Base-by-base conservation (phyloP, 2,888 invertebrate species). In the Chloromyia formosa region DNA sequence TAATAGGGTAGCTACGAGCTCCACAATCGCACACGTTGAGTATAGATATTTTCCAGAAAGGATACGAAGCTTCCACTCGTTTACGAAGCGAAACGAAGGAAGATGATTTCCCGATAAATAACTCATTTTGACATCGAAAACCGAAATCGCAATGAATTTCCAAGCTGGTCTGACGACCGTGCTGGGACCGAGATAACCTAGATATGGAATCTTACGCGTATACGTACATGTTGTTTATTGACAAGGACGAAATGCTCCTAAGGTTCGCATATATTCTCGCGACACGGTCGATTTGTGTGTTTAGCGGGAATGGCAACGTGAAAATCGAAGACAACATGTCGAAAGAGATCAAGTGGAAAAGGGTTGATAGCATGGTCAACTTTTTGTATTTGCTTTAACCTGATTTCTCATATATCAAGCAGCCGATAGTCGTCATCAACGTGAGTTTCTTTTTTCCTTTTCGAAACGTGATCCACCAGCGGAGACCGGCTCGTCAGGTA, bases 111-210 rank as follows among this genome's bases (percentile, higher is more conserved):
- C 42, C 35, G 49, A 73, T 73, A 73, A 73, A 73, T 73, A 53
- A 73, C 73, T 73, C 73, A 73, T 73, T 73, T 73, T 1, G 73
- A 73, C 73, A 73, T 61, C 14, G 61, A 61, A 61, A 60, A 7
- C 62, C 20, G 40, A 61, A 73, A 61, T 61, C 27, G 61, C 40
- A 73, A 73, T 73, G 73, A 73, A 61, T 61, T 73, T 61, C 22
- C 58, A 40, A 16, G 27, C 27, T 14, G 27, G 56, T 56, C 56
- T 10, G 3, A 22, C 20, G 22, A 20, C 56, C 56, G 18, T 18
- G 22, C 56, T 22, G 56, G 56, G 16, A 16, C 61, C 61, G 20
- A 22, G 60, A 23, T 23, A 18, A 16, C 27, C 27, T 35, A 35
- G 27, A 35, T 7, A 35, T 35, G 18, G 4, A 58, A 23, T 16